Evolutionary conservation across 1,140 invertebrate species (phyloP).

Genomic region (Mizuhopecten yessoensis): DNA sequence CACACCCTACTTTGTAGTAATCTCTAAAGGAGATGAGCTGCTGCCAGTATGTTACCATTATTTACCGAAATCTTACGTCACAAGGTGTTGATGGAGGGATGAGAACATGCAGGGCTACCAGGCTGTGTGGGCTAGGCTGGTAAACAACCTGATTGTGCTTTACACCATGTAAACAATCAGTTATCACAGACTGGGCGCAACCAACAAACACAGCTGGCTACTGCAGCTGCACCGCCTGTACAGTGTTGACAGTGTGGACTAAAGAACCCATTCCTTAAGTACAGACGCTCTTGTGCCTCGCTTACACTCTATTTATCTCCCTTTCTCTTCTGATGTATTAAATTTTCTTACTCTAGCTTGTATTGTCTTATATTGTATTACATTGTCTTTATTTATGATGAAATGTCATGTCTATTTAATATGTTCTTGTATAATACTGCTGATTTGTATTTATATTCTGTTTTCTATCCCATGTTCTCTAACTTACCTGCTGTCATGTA

Average conservation of each 20-base stretch:
- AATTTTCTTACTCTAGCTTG: not conserved
- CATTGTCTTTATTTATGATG: not conserved
- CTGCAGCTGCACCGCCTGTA: conserved; percentile 13
- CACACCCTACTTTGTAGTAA: no score
- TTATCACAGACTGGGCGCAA: conserved; percentile 20
- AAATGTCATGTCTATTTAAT: no score
- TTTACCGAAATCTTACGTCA: not conserved
- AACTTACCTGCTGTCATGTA: no score
- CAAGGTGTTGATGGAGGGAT: no score
- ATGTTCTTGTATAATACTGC: no score
- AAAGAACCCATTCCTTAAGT: not conserved
- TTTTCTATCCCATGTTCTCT: no score
- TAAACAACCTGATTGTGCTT: not conserved
- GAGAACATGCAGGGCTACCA: not conserved
- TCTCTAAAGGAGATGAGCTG: not conserved
- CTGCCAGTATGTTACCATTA: not conserved
- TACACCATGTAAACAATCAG: not conserved
- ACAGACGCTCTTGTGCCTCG: not conserved
- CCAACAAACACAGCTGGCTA: not conserved
- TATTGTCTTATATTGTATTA: not conserved
- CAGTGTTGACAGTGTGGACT: conserved; percentile 7
- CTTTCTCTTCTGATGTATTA: not conserved
- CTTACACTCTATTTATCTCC: not conserved
- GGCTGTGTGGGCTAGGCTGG: not conserved
- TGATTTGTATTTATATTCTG: no score